Base-by-base conservation (phyloP, 2,113 vertebrate species). In the Pungitius pungitius region DNA sequence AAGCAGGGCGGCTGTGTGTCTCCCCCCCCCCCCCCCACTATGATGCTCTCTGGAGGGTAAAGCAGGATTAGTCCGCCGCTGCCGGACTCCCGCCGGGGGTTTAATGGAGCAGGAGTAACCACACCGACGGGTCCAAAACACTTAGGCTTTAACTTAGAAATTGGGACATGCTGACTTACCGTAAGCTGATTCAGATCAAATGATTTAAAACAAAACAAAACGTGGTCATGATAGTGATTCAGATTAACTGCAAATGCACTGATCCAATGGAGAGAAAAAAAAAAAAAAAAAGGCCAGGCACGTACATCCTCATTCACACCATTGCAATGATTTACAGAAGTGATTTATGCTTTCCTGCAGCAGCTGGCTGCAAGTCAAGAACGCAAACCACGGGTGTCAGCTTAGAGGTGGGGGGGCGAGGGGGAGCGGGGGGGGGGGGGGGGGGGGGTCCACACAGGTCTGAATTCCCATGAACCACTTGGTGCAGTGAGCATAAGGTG, bases 91-190 rank as follows among this genome's bases (percentile, higher is more conserved):
- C 67, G 87, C 83, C 76, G 86, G 71, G n/a, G 77, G 69, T 86
- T 87, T 91, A 92, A 90, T 91, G 86, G 89, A 90, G 88, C 88
- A 89, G 68, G 80, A 87, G 66, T 75, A 87, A 87, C 80, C 84
- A 84, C 79, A 89, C 43, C 88, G 84, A 90, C 74, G n/a, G 79
- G 66, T 84, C 82, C 0, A 69, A 78, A 88, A 85, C 74, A 73
- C 81, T 69, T 74, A 66, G 24, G 83, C 81, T 87, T 88, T 88
- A n/a, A 83, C 83, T 85, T 86, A 78, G 75, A 91, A 91, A 92
- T 62, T 81, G 84, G 88, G 87, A 83, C 90, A 88, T 64, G 37
- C 65, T 87, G 77, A 81, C 27, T 88, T 76, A 87, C 43, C 54
- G 72, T 88, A 90, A 91, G 77, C 87, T 82, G 84, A 64, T 88